Base-by-base conservation (phyloP, 2,113 vertebrate genomes). In the Coryphaenoides rupestris region DNA sequence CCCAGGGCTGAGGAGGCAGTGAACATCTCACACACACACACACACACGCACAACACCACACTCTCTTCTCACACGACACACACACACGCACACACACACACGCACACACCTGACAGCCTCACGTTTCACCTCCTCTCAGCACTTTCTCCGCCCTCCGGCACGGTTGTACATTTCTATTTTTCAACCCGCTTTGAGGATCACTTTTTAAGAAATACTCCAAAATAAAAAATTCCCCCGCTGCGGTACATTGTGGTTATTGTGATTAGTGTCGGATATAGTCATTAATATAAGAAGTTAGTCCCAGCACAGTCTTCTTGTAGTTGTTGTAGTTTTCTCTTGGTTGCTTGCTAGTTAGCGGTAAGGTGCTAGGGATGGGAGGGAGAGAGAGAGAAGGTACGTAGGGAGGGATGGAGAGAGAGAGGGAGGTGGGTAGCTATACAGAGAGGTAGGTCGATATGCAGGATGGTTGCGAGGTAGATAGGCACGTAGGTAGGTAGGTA, bases 101-200 rank as follows among this genome's bases (percentile, higher is more conserved):
- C 46, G 26, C 9, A 62, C 46, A 62, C 46, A 52, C 24, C 83
- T 84, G 79, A 84, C 84, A 84, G 72, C 65, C 73, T 84, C 79
- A 77, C 50, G 72, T 78, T 86, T 88, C 79, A 79, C 79, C 80
- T 84, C 63, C 77, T 68, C 83, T 89, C 83, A 89, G 87, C 83
- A 86, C 73, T 86, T 88, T 87, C 79, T 62, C 70, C 74, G 63
- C 80, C 85, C 83, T 79, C 49, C 61, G 77, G 86, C 83, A 69
- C 70, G 71, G 87, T 86, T 84, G 77, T 77, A 68, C 79, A 72
- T 63, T 79, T 81, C 69, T 71, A 82, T 68, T 84, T 80, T 84
- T 73, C 66, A 60, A 63, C 75, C 70, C 79, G 75, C 5, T 77
- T 78, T 73, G 67, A 73, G 26, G 55, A 68, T 80, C 55, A 85